Evolutionary conservation across 2,797 vertebrate genomes (phyloP), one percentile per base, ranked within the genome.

Genomic region (Cynodonichthys magdalenae): DNA sequence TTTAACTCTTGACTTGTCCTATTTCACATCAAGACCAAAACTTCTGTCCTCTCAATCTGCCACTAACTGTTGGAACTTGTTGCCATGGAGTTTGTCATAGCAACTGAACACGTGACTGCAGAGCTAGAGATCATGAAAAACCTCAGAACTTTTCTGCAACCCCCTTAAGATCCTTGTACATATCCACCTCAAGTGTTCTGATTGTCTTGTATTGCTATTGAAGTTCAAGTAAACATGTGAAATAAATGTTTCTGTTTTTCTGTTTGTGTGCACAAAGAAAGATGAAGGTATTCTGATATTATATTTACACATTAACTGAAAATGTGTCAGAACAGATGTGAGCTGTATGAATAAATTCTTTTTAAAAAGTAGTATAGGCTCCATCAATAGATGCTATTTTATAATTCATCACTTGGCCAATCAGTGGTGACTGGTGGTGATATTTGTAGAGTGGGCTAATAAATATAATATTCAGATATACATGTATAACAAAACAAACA

Each of bases 181-280:
- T 91, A 91, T 78, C 44, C 52, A 89, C 84, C 89, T 88, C 66
- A 85, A 91, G 88, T 92, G 90, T 91, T 90, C 87, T 88, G 87
- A 89, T 84, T 87, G 91, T 92, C 90, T 91, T 91, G 91, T 92
- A 91, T 91, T 92, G 91, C 90, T 92, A 92, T 90, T 92, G 87
- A 90, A 90, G 89, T 92, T 89, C 85, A 87, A 91, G 91, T 92
- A 91, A 92, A 90, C 79, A 86, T 83, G 89, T 90, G 87, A 87
- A 89, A 89, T 83, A 77, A 88, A 83, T 51, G 69, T 74, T 70
- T 65, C 59, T 15, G 72, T 79, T 68, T 77, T 81, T 85, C 68
- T 77, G 63, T 79, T 69, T 61, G 59, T 80, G 63, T 74, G 60
- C 44, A 48, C 57, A 53, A 27, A 47, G 57, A 59, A 19, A 67